Evolutionary conservation across 1,140 invertebrate genomes (phyloP), one percentile per base, ranked within the genome.

Genomic region (Drosophila paulistorum): DNA sequence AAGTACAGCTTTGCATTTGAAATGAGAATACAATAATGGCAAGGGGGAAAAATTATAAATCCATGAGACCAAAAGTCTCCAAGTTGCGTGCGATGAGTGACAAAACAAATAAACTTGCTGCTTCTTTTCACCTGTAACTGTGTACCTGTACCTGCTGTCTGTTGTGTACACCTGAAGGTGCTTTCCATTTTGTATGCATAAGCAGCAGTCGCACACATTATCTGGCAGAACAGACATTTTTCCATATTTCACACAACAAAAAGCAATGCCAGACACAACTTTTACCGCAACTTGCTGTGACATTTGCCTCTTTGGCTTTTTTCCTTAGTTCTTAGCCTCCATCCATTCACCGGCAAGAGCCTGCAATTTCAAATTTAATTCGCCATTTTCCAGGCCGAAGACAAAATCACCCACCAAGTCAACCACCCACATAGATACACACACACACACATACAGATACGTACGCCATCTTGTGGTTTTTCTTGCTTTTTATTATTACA

Each of bases 341-440:
- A 54, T 6, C 51, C 63, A 11, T 42, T 11, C 17, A 58, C 81
- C 63, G 42, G 72, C 68, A 78, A 72, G 64, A 76, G 65, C 61
- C 54, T 57, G 77, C 84, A 84, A 89, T 89, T 87, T 87, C 85
- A 89, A 89, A 89, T 89, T 89, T 89, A 89, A 89, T 89, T 89
- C 84, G 85, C 84, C 84, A 89, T 80, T 89, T 86, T 89, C 79
- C 70, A 57, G 11, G 37, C 41, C 41, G 35, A 71, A 20, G 45
- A 20, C 68, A 69, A 42, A 65, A 63, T 61, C 68, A 59, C 65
- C 63, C 17, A 39, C 35, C 23, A 7, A 30, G 23, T 17, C 59
- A 39, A 7, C 54, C 39, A 66, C 59, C 55, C 17, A 20, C 23
- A 54, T 26, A 26, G 23, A 26, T 26, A 26, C 7, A 42, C 35